Evolutionary conservation across 2,113 vertebrate genomes (phyloP).

Genomic region (Sinosuthora webbiana): DNA sequence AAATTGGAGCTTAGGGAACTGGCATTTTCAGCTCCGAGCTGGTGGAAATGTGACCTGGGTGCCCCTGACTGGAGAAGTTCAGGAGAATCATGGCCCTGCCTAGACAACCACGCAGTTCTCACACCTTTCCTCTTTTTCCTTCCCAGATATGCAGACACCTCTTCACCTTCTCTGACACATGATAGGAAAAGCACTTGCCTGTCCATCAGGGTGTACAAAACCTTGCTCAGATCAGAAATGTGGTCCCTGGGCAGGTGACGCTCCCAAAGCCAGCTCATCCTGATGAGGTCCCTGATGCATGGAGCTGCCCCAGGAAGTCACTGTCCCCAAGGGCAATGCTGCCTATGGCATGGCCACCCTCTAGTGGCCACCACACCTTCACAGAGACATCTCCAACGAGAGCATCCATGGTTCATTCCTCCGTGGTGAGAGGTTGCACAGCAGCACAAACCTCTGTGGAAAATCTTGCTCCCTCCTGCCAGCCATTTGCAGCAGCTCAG

Average conservation of each 20-base stretch:
- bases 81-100: not conserved
- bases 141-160: not conserved
- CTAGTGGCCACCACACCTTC: conserved; percentile 27
- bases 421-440: not conserved
- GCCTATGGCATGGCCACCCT: conserved; percentile 16
- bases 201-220: not conserved
- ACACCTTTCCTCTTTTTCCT: not conserved
- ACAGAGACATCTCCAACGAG: fast-evolving
- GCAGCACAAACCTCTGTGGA: not conserved
- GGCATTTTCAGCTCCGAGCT: not conserved
- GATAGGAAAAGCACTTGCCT: not conserved
- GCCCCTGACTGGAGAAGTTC: not conserved
- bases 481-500: not conserved
- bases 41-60: not conserved
- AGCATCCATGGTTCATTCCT: not conserved
- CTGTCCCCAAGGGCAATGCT: not conserved
- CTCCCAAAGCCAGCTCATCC: not conserved
- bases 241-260: not conserved
- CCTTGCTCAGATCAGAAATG: not conserved
- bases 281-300: fast-evolving
- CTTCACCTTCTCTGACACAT: not conserved
- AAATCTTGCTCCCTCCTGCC: not conserved
- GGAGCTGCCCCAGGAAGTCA: not conserved
- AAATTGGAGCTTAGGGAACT: not conserved
- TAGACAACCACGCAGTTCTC: not conserved